phyloP scores from a whole-genome alignment of 2,888 invertebrate genomes.

The Mesochorus sp. region DNA sequence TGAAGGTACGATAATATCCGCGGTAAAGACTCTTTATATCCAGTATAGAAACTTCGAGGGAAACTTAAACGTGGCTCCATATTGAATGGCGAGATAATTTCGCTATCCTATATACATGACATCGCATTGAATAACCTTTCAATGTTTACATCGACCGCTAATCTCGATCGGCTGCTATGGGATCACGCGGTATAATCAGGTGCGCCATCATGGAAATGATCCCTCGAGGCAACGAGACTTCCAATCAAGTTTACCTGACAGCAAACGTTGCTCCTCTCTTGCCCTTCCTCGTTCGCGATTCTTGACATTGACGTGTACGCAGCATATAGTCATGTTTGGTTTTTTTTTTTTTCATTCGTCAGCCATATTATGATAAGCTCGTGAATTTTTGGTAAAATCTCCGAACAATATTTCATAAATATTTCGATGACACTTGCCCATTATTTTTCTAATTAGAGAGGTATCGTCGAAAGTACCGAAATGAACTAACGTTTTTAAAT shows the following conservation, averaged over 20 bases:
- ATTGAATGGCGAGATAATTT: neutral
- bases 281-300: neutral
- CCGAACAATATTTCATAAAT: too few species aligned
- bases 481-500: too few species aligned
- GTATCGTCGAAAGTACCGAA: too few species aligned
- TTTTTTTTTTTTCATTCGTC: neutral
- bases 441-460: too few species aligned
- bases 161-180: slow-evolving; percentile 45
- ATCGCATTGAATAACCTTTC: slow-evolving; percentile 29
- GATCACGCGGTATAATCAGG: slow-evolving; percentile 43
- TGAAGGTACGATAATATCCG: slow-evolving; percentile 6
- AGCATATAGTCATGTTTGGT: too few species aligned
- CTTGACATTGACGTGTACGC: too few species aligned
- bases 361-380: too few species aligned
- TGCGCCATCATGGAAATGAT: slow-evolving; percentile 39
- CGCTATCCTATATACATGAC: neutral
- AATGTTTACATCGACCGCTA: slow-evolving; percentile 39
- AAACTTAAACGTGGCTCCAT: slow-evolving; percentile 23
- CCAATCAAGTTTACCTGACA: slow-evolving; percentile 23
- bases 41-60: slow-evolving; percentile 20
- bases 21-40: slow-evolving; percentile 8
- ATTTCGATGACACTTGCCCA: too few species aligned
- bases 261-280: slow-evolving; percentile 4
- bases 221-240: slow-evolving; percentile 33
- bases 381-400: too few species aligned